Percentiles rank a stretch among this genome's conserved stretches.
Conservation (phyloP, 2,797 vertebrate species). For the Liparis tanakae region DNA sequence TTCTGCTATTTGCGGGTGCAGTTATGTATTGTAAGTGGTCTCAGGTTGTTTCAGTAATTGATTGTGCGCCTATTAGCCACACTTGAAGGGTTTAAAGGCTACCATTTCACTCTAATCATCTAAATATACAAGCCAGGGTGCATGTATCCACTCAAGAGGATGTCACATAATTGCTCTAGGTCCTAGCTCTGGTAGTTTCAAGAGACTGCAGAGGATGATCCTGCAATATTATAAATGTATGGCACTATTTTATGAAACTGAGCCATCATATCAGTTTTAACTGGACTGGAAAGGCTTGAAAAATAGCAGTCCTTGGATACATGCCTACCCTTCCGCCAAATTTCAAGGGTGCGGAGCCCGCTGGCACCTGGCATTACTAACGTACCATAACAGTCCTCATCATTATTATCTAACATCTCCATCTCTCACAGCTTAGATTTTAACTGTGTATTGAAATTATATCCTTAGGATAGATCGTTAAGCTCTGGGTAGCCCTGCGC, state of each 20-base stretch:
- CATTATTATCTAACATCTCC: no score
- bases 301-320: no score
- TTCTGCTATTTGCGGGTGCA: constrained; percentile 20
- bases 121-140: background rate
- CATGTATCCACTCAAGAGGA: constrained; percentile 1
- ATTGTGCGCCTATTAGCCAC: constrained; percentile 18
- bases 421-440: no score
- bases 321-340: no score
- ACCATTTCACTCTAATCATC: background rate
- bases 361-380: no score
- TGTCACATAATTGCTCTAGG: background rate
- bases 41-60: constrained; percentile 14
- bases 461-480: no score
- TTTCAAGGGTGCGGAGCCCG: no score
- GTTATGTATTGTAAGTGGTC: constrained; percentile 29
- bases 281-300: no score
- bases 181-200: background rate
- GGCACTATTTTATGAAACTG: no score
- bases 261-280: no score
- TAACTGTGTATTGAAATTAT: background rate
- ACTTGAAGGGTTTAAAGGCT: constrained; percentile 16
- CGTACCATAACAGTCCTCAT: no score
- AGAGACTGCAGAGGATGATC: background rate
- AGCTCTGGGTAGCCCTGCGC: no score
- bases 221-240: background rate